Base-by-base conservation (phyloP, 2,113 vertebrate genomes). In the Bufo gargarizans region DNA sequence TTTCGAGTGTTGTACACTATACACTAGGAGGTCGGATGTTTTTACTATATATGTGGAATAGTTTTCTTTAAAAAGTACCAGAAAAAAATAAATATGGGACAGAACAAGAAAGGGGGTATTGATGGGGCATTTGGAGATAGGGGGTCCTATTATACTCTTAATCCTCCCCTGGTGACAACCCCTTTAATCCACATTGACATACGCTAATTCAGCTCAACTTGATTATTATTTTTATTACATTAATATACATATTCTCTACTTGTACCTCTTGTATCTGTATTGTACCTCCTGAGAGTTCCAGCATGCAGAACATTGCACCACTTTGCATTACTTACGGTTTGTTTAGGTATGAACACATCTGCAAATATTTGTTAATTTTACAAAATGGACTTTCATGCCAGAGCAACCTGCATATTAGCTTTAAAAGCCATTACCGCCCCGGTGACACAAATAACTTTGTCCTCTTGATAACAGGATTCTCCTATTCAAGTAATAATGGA, bases 331-430 rank as follows among this genome's bases (percentile, higher is more conserved):
- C 45, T 74, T 74, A 49, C 45, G 50, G 4, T 56, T n/a, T 79
- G 53, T 79, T 56, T 55, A 22, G 77, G 53, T 16, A 17, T 33
- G 22, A 58, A 79, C 20, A 79, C 77, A 80, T 80, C 56, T 6
- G 9, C 53, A 58, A 58, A 33, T 33, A 80, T 80, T 80, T 80
- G 77, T 80, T 80, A 56, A 80, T 80, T 80, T 58, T 6, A 59
- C 77, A 80, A 80, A 80, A 59, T 80, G 77, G 77, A 80, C 77
- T 80, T 80, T 80, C 55, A 80, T 80, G 77, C 77, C 58, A 80
- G 55, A 80, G 77, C 77, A 80, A 80, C 77, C 50, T 80, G 53
- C 56, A 58, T 59, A 80, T 80, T 80, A 80, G 53, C 55, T 80
- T 59, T 80, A 80, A 80, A 80, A 80, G 77, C 56, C 55, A 80